Percentiles rank a stretch among this genome's conserved stretches.
Evolutionary conservation across 2,888 invertebrate species (phyloP).

Genomic region (Lottia gigantea): DNA sequence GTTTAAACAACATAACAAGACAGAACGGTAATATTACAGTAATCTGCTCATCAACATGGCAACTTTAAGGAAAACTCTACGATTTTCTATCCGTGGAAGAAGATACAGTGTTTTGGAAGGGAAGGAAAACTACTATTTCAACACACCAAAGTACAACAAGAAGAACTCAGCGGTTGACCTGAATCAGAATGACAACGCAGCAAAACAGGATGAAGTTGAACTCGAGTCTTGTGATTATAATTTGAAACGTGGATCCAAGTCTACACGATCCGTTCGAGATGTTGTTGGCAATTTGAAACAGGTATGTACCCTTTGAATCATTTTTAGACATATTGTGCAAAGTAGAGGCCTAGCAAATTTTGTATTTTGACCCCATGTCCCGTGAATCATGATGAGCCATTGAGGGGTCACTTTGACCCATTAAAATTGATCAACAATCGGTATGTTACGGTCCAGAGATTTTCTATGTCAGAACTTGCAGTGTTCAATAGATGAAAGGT

Average conservation of each 20-base stretch:
- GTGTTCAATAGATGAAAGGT: no score
- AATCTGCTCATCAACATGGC: conserved; percentile 20
- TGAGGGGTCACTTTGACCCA: no score
- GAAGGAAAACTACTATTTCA: conserved; percentile 46
- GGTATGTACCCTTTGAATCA: no score
- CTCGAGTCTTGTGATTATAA: neutral
- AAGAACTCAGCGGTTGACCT: conserved; percentile 7
- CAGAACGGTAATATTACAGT: neutral
- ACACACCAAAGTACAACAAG: conserved; percentile 35
- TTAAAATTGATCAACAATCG: no score
- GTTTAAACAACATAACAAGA: conserved; percentile 4
- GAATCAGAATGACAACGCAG: neutral
- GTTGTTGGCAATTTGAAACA: conserved; percentile 57
- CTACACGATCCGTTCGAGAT: conserved; percentile 53
- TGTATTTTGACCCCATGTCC: no score
- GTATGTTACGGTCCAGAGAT: no score
- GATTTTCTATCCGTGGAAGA: conserved; percentile 40
- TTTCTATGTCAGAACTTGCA: no score
- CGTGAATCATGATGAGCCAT: no score
- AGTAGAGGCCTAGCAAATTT: neutral
- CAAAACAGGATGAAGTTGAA: conserved; percentile 18
- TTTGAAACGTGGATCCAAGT: conserved; percentile 41
- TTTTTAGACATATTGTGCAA: neutral
- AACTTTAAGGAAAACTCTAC: conserved; percentile 38
- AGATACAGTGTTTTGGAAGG: conserved; percentile 44